Base-by-base conservation (phyloP, 2,888 invertebrate genomes). In the Philereme vetulata region DNA sequence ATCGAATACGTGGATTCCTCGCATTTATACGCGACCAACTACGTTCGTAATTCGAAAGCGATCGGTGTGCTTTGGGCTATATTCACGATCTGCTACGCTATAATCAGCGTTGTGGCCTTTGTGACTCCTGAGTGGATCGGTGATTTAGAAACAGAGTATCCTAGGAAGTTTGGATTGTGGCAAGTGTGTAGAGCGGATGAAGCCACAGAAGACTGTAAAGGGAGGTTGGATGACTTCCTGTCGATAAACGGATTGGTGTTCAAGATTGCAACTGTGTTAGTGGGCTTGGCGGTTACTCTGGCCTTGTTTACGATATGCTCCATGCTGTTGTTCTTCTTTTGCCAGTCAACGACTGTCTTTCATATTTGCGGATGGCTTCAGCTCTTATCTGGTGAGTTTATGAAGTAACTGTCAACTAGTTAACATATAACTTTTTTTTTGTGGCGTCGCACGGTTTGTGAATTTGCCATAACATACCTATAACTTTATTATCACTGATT, bases 51-150 rank as follows among this genome's bases (percentile, higher is more conserved):
- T 93, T 97, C 97, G 71, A 97, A 97, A 93, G 98, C 98, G 51
- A 97, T 99, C 68, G 98, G 98, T 53, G 98, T 99, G 64, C 94
- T 99, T 72, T 99, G 99, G 99, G 98, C 97, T 66, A 97, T 99
- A 81, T 98, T 99, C 90, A 97, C 98, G 71, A 97, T 99, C 82
- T 98, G 98, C 90, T 98, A 98, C 86, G 97, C 98, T 68, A 98
- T 99, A 80, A 98, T 99, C 80, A 96, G 96, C 77, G 95, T 97
- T 72, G 98, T 99, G 38, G 97, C 98, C 4, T 98, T 99, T 86
- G 96, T 99, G 60, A 98, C 98, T 65, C 98, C 98, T 46, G 96
- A 98, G 90, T 97, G 98, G 98, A 94, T 97, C 65, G 97, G 97
- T 8, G 96, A 96, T 88, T 92, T 95, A 73, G 95, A 96, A 73